These are phyloP conservation scores for Volucella inflata DNA, from an alignment of 2,888 invertebrate species.

Conservation along the genomic window DNA sequence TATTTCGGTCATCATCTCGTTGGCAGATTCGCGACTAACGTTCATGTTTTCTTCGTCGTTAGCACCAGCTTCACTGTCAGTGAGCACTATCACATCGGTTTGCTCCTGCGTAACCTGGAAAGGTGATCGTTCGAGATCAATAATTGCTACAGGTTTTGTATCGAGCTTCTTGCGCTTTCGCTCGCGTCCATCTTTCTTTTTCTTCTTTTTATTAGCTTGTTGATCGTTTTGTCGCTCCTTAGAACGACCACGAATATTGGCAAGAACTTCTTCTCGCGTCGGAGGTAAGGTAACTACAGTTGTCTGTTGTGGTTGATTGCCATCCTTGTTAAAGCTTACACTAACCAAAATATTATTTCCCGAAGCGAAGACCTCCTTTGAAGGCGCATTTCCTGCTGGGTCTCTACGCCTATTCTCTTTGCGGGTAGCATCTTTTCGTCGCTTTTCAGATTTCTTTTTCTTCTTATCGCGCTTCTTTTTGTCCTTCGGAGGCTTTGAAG, in stretches of 20 bases:
- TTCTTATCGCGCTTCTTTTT: slow-evolving; percentile 81
- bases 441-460: slow-evolving; percentile 83
- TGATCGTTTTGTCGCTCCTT: slow-evolving; percentile 77
- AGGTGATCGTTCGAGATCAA: slow-evolving; percentile 93
- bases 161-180: slow-evolving; percentile 85
- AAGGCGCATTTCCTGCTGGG: slow-evolving; percentile 86
- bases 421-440: slow-evolving; percentile 77
- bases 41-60: slow-evolving; percentile 78
- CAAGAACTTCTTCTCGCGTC: slow-evolving; percentile 81
- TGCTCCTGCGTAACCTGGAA: slow-evolving; percentile 93
- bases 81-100: slow-evolving; percentile 91
- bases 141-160: slow-evolving; percentile 90
- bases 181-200: slow-evolving; percentile 75
- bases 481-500: slow-evolving; percentile 78
- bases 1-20: slow-evolving; percentile 69
- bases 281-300: slow-evolving; percentile 82
- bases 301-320: slow-evolving; percentile 81
- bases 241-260: slow-evolving; percentile 78
- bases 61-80: slow-evolving; percentile 90
- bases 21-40: slow-evolving; percentile 77
- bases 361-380: slow-evolving; percentile 96
- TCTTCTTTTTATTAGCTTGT: slow-evolving; percentile 79
- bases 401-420: slow-evolving; percentile 82
- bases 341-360: slow-evolving; percentile 97
- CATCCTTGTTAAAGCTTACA: slow-evolving; percentile 93